Evolutionary conservation across 2,113 vertebrate species (phyloP).

Genomic region (Trogon melanurus): DNA sequence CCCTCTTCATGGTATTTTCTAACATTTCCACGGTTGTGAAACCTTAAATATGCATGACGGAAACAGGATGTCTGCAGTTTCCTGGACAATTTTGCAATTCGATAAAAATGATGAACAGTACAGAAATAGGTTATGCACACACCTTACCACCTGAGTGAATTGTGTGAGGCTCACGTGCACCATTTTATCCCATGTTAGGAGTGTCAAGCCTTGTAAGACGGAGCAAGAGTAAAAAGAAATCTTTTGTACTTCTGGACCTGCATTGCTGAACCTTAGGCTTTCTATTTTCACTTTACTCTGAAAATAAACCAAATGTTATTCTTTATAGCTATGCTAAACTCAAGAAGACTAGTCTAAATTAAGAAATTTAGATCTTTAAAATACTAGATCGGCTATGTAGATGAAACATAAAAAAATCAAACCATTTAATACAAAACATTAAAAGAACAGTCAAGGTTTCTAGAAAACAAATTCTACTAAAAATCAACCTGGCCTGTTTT

Average conservation of each 20-base stretch:
- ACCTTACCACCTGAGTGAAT: neutral
- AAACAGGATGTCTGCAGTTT: neutral
- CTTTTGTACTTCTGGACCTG: neutral
- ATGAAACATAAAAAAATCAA: neutral
- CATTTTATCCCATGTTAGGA: neutral
- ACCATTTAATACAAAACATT: neutral
- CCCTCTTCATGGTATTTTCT: neutral
- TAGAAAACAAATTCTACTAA: neutral
- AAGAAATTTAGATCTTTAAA: neutral
- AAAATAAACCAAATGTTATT: neutral
- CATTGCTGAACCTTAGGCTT: neutral
- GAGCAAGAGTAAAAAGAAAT: neutral
- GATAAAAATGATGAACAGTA: neutral
- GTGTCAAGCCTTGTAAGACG: neutral
- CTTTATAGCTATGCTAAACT: neutral
- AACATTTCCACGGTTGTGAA: neutral
- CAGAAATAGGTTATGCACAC: neutral
- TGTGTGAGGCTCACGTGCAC: neutral
- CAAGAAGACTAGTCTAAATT: neutral
- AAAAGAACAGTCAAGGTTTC: neutral
- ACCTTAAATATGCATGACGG: neutral
- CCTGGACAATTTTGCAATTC: neutral
- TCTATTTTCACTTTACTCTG: neutral
- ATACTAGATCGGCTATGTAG: neutral
- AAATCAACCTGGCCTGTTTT: neutral